A percentile compares a stretch with the other conserved stretches of the same genome.
Evolutionary conservation across 2,113 vertebrate species (phyloP).

Genomic region (Psammodynastes pulverulentus): DNA sequence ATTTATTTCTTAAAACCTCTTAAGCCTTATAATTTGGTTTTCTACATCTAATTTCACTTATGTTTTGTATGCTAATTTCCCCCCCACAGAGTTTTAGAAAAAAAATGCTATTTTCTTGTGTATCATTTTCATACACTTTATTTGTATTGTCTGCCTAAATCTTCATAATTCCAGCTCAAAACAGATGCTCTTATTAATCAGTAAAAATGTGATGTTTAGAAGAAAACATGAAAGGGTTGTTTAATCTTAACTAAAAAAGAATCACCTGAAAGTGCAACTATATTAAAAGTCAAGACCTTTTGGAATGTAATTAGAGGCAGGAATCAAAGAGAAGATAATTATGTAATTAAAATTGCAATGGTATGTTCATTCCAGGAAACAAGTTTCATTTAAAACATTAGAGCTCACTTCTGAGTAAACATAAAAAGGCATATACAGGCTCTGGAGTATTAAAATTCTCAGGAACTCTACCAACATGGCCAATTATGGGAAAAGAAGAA

Average conservation of each 20-base stretch:
- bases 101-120: slow-evolving; percentile 35
- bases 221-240: slow-evolving; percentile 3
- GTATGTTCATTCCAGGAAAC: not conserved
- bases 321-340: slow-evolving; percentile 13
- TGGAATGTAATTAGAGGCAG: not conserved
- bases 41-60: slow-evolving; percentile 53
- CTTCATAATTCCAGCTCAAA: slow-evolving; percentile 35
- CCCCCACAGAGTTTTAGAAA: slow-evolving; percentile 38
- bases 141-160: slow-evolving; percentile 15
- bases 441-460: not conserved
- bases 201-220: not conserved
- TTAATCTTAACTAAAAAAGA: slow-evolving; percentile 19
- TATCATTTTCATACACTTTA: not conserved
- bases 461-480: not conserved
- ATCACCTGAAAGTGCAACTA: not conserved
- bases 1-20: slow-evolving; percentile 59
- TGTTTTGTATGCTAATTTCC: slow-evolving; percentile 57
- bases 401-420: not conserved
- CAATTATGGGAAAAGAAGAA: not conserved
- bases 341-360: not conserved
- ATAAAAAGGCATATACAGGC: not conserved
- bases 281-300: slow-evolving; percentile 7
- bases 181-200: not conserved
- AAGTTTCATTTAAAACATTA: not conserved
- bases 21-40: slow-evolving; percentile 58